Percentiles rank a stretch among this genome's conserved stretches.
These are phyloP conservation scores for Eurystomus glaucurus DNA, from an alignment of 2,797 vertebrate genomes.

Conservation along the genomic window DNA sequence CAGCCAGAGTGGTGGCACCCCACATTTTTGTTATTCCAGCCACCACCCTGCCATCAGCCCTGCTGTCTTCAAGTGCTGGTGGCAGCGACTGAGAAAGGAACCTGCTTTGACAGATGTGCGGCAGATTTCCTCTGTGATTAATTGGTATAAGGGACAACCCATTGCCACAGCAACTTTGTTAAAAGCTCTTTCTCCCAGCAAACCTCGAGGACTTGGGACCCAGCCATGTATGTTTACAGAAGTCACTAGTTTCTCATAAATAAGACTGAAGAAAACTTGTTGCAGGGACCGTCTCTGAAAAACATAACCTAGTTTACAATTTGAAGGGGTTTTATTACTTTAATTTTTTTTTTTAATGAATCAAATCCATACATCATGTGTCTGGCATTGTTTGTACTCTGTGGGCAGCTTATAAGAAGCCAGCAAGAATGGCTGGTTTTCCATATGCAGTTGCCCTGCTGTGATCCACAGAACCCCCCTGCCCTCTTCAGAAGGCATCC, in stretches of 20 bases:
- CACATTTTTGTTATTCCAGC: neutral
- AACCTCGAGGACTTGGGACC: conserved; percentile 13
- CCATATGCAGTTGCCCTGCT: conserved; percentile 20
- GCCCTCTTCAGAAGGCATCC: conserved; percentile 21
- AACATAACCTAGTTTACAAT: conserved; percentile 43
- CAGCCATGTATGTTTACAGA: conserved; percentile 43
- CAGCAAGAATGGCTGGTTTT: conserved; percentile 55
- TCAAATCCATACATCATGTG: conserved; percentile 48
- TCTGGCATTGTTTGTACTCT: conserved; percentile 67
- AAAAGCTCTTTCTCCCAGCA: conserved; percentile 38
- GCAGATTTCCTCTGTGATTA: neutral
- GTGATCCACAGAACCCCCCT: conserved; percentile 31
- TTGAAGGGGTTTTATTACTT: neutral
- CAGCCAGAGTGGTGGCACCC: neutral
- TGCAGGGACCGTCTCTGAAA: conserved; percentile 34
- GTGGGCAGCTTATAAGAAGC: conserved; percentile 56
- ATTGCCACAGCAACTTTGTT: neutral
- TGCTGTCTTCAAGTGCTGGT: neutral
- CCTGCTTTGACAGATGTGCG: conserved; percentile 28
- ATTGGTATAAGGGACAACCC: neutral
- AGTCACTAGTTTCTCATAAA: conserved; percentile 58
- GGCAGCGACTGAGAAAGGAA: neutral
- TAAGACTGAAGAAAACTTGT: conserved; percentile 41
- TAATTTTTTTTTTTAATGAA: neutral
- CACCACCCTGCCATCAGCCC: neutral